A percentile compares a stretch with the other conserved stretches of the same genome.
Evolutionary conservation across 2,113 vertebrate species (phyloP).

Genomic region (Dolichotis patagonum): DNA sequence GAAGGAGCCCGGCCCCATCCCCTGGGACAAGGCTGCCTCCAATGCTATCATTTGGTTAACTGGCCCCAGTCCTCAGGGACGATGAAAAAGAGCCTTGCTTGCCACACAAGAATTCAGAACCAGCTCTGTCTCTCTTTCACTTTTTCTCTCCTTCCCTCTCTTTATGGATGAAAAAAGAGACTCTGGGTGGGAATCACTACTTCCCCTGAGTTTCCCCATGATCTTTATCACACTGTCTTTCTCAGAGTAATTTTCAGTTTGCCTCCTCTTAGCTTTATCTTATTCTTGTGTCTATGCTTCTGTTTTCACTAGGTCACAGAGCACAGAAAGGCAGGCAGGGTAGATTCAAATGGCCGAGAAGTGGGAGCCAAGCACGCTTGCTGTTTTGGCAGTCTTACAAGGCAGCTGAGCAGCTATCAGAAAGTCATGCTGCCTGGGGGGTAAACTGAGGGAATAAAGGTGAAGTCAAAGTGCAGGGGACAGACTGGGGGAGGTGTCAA

Average conservation of each 20-base stretch:
- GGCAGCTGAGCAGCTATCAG: neutral
- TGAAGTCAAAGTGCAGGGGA: neutral
- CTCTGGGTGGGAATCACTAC: neutral
- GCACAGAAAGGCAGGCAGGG: neutral
- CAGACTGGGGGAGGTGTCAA: neutral
- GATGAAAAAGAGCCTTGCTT: slow-evolving; percentile 43
- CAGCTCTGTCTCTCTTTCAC: neutral
- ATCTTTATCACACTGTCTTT: neutral
- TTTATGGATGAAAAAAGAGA: neutral
- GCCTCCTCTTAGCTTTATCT: neutral
- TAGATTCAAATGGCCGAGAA: neutral
- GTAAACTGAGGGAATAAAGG: neutral
- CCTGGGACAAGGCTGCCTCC: neutral
- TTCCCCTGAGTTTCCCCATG: neutral
- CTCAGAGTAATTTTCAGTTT: neutral
- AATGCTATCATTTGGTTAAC: slow-evolving; percentile 30
- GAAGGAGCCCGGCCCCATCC: neutral
- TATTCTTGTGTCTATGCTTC: neutral
- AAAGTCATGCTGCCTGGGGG: neutral
- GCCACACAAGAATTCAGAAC: slow-evolving; percentile 46
- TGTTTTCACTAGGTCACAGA: neutral
- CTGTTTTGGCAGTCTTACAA: neutral
- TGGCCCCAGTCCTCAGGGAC: slow-evolving; percentile 24
- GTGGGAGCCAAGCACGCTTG: neutral
- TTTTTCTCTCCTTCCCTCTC: neutral